Conservation (phyloP, 2,797 vertebrate species). For the Myotis daubentonii region DNA sequence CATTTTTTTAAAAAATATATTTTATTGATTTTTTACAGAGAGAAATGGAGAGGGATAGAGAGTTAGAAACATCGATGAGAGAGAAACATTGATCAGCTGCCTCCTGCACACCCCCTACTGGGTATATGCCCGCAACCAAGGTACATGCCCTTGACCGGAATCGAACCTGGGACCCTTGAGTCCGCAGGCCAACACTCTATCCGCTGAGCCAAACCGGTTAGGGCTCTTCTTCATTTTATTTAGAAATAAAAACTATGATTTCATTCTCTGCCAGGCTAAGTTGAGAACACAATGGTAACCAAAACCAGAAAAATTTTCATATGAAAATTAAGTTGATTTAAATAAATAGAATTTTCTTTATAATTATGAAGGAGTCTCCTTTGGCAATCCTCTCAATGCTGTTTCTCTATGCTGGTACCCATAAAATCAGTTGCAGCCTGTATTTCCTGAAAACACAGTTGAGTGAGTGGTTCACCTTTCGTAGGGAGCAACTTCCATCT, state of each 20-base stretch:
- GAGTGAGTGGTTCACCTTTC: neutral
- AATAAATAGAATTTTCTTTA: neutral
- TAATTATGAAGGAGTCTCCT: neutral
- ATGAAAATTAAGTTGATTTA: neutral
- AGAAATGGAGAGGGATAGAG: too few species aligned
- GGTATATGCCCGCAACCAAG: too few species aligned
- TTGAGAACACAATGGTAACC: neutral
- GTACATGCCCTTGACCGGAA: too few species aligned
- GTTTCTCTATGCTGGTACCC: neutral
- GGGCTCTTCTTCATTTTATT: neutral
- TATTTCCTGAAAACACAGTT: neutral
- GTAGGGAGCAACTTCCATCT: neutral
- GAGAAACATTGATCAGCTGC: too few species aligned
- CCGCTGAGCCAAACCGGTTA: too few species aligned
- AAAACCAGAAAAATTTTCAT: neutral
- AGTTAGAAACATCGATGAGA: too few species aligned
- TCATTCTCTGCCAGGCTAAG: neutral
- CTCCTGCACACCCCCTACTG: too few species aligned
- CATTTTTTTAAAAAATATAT: neutral
- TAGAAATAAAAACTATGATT: neutral
- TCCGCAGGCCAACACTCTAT: too few species aligned
- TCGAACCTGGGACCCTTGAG: too few species aligned
- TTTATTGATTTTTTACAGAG: too few species aligned
- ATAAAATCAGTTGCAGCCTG: neutral
- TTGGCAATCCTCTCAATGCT: neutral